These are phyloP conservation scores for Hippoglossus stenolepis DNA, from an alignment of 2,113 vertebrate genomes.

Conservation along the genomic window DNA sequence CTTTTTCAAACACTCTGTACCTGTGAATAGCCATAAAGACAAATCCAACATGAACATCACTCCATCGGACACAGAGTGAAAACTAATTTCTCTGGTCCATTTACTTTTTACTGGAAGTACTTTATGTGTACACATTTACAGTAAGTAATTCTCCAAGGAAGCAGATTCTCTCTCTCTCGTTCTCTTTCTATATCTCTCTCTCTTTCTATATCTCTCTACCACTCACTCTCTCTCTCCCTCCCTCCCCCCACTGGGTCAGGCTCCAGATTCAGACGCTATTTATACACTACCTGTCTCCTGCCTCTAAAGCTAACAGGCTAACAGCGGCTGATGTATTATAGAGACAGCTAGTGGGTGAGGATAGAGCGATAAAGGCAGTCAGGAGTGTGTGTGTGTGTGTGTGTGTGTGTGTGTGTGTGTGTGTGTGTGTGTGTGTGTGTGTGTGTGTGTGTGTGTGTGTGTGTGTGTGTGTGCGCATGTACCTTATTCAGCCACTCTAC, in stretches of 20 bases:
- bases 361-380: background rate
- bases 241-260: constrained; percentile 22
- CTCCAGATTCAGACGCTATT: constrained; percentile 68
- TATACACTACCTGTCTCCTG: constrained; percentile 54
- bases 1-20: no score
- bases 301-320: constrained; percentile 7
- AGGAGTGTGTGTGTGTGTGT: constrained; percentile 38
- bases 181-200: background rate
- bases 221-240: no score
- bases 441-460: constrained; percentile 15
- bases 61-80: no score
- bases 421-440: constrained; percentile 15
- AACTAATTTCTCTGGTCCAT: no score
- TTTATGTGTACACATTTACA: no score
- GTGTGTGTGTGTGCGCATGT: constrained; percentile 10
- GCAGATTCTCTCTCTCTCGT: background rate
- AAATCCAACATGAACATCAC: no score
- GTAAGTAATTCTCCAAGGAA: no score
- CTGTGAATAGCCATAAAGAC: no score
- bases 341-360: constrained; percentile 5
- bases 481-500: constrained; percentile 99
- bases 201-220: background rate
- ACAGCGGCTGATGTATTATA: background rate
- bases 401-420: constrained; percentile 14
- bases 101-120: no score